These are phyloP conservation scores for Dryobotodes eremita DNA, from an alignment of 2,888 invertebrate species.

Conservation along the genomic window DNA sequence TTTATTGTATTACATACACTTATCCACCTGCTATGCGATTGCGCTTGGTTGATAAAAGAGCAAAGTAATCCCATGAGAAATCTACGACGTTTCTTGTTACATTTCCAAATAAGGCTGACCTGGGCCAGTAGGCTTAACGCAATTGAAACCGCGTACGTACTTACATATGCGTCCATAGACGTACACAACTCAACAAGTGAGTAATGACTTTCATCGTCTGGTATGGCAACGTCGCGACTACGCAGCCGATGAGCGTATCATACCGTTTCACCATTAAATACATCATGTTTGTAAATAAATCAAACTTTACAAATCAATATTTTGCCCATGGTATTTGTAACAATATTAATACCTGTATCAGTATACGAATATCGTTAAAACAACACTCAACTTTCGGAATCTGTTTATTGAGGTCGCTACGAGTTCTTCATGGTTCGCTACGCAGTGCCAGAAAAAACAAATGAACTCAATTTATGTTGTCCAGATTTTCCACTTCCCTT, in stretches of 20 bases:
- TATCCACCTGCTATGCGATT: conserved; percentile 68
- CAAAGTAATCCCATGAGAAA: conserved; percentile 79
- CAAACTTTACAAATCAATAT: conserved; percentile 35
- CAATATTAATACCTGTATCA: conserved; percentile 45
- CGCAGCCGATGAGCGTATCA: conserved; percentile 77
- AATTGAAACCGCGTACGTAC: conserved; percentile 73
- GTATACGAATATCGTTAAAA: conserved; percentile 51
- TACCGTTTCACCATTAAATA: conserved; percentile 80
- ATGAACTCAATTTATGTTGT: conserved; percentile 71
- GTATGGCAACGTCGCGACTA: conserved; percentile 85
- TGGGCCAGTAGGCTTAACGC: conserved; percentile 74
- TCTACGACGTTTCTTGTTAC: conserved; percentile 74
- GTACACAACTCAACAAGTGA: conserved; percentile 73
- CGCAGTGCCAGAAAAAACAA: conserved; percentile 74
- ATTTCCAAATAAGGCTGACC: conserved; percentile 80
- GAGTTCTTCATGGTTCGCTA: conserved; percentile 77
- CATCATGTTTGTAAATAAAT: conserved; percentile 60
- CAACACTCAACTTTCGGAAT: conserved; percentile 65
- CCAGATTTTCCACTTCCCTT: conserved; percentile 66
- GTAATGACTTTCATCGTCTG: conserved; percentile 88
- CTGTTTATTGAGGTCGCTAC: conserved; percentile 77
- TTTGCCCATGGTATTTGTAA: conserved; percentile 26
- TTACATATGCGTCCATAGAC: conserved; percentile 61
- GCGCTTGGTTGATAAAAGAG: conserved; percentile 71
- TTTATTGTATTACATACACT: conserved; percentile 64